Base-by-base conservation (phyloP, 2,888 invertebrate genomes). In the Altica lythri region DNA sequence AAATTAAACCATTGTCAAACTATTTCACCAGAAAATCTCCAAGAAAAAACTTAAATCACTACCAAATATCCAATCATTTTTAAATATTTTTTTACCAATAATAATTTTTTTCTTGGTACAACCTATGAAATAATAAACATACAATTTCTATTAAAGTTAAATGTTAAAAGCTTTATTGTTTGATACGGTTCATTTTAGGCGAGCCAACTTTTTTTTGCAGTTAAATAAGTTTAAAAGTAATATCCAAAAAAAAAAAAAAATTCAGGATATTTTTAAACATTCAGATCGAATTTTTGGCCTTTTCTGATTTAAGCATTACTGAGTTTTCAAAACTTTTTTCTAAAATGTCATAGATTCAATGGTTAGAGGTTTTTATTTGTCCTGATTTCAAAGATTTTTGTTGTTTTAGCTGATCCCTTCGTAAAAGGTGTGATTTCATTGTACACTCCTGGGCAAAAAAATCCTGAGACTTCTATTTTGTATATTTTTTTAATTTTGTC, bases 91-190 rank as follows among this genome's bases (percentile, higher is more conserved):
- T 35, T n/a, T 17, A 37, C 18, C n/a, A 10, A 18, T n/a, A 45
- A 49, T 27, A 42, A 42, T 40, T 42, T 49, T 49, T 49, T 49
- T 49, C 49, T 49, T 49, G 49, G 25, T 49, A 10, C 32, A 49
- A 32, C 35, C 32, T n/a, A 32, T 40, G 17, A 49, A 49, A 32
- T 27, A 40, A 42, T 40, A 49, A 49, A 32, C 32, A 35, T 8
- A 22, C 16, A 27, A n/a, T n/a, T 19, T 45, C 13, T 40, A 9
- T 40, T 22, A 19, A 18, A 40, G 35, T 47, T 25, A 40, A 40
- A 18, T 46, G 35, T 47, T 25, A 40, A 40, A 52, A 44, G 30
- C 49, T 53, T 38, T 44, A 38, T 44, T 48, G 30, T 37, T 55
- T 55, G 46, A 43, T 55, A 44, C 29, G 45, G 19, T 47, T 38